A percentile compares a stretch with the other conserved stretches of the same genome.
Evolutionary conservation across 1,140 invertebrate species (phyloP).

Genomic region (Drosophila pachea): DNA sequence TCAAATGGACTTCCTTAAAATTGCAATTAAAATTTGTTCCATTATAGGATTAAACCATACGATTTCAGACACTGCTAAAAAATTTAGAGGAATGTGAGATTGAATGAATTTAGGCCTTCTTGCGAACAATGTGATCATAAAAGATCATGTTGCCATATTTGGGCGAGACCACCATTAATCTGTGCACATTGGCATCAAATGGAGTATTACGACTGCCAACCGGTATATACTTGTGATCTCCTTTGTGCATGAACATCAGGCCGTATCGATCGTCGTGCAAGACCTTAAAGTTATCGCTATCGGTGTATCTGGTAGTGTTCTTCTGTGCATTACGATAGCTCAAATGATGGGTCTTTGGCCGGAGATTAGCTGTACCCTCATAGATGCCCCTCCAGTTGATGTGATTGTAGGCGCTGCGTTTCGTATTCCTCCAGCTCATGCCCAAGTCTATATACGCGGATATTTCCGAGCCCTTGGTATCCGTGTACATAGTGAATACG

Average conservation of each 20-base stretch:
- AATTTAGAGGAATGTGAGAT: background rate
- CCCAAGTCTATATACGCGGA: constrained; percentile 72
- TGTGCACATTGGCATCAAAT: constrained; percentile 47
- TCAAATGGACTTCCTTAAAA: too few relatives aligned
- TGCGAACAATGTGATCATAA: constrained; percentile 73
- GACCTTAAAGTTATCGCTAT: constrained; percentile 66
- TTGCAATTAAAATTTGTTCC: too few relatives aligned
- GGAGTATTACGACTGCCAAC: constrained; percentile 38
- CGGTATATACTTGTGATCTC: constrained; percentile 69
- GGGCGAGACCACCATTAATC: constrained; percentile 51
- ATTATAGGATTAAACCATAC: too few relatives aligned
- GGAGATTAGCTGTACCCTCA: constrained; percentile 31
- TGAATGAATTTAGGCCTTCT: constrained; percentile 53
- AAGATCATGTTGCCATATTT: constrained; percentile 61
- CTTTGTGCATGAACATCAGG: constrained; percentile 69
- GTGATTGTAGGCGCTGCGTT: constrained; percentile 8
- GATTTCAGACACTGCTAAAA: constrained; percentile 6
- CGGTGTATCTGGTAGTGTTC: constrained; percentile 40
- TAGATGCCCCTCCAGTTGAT: constrained; percentile 63
- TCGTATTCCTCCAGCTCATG: constrained; percentile 52
- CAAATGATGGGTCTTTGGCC: constrained; percentile 55
- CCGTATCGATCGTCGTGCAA: constrained; percentile 59
- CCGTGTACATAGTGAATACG: constrained; percentile 53
- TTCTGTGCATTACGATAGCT: constrained; percentile 59
- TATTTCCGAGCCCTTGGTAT: constrained; percentile 55